Evolutionary conservation across 1,140 invertebrate genomes (phyloP).

Genomic region (Gonatopus flavifemur): DNA sequence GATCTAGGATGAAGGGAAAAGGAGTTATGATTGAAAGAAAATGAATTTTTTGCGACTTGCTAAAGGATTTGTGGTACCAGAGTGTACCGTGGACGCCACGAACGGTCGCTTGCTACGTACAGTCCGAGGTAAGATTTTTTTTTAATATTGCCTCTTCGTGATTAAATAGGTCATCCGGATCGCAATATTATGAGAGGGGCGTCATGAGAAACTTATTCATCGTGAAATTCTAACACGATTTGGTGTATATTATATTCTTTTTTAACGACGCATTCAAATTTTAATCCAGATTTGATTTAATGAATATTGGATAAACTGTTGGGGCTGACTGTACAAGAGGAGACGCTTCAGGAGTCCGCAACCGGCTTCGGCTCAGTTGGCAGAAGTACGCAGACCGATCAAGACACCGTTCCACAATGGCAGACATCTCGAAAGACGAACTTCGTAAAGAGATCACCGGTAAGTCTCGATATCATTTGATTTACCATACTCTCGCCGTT

Average conservation of each 20-base stretch:
- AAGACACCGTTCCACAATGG: slow-evolving; percentile 63
- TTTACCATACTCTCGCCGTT: slow-evolving; percentile 26
- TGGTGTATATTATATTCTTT: slow-evolving; percentile 37
- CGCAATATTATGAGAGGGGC: slow-evolving; percentile 39
- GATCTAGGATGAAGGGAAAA: slow-evolving; percentile 1
- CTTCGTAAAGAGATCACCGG: slow-evolving; percentile 72
- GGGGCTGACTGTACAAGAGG: slow-evolving; percentile 41
- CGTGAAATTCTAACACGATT: slow-evolving; percentile 50
- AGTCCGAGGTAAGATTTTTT: slow-evolving; percentile 16
- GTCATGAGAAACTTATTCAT: slow-evolving; percentile 43
- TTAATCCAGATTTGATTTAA: slow-evolving; percentile 25
- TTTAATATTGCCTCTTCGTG: neutral
- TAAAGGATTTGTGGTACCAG: slow-evolving; percentile 9
- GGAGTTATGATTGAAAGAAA: slow-evolving; percentile 29
- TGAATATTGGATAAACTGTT: slow-evolving; percentile 15
- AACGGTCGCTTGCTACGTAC: slow-evolving; percentile 35
- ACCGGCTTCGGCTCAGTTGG: slow-evolving; percentile 54
- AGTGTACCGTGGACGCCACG: slow-evolving; percentile 46
- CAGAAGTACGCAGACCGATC: slow-evolving; percentile 51
- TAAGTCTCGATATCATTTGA: slow-evolving; percentile 58
- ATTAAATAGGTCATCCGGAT: slow-evolving; percentile 23
- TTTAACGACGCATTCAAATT: slow-evolving; percentile 26
- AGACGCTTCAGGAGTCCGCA: slow-evolving; percentile 47
- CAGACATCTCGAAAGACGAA: slow-evolving; percentile 69
- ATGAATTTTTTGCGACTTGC: slow-evolving; percentile 19